Evolutionary conservation across 2,113 vertebrate genomes (phyloP), one percentile per base, ranked within the genome.

Genomic region (Galbula dea): DNA sequence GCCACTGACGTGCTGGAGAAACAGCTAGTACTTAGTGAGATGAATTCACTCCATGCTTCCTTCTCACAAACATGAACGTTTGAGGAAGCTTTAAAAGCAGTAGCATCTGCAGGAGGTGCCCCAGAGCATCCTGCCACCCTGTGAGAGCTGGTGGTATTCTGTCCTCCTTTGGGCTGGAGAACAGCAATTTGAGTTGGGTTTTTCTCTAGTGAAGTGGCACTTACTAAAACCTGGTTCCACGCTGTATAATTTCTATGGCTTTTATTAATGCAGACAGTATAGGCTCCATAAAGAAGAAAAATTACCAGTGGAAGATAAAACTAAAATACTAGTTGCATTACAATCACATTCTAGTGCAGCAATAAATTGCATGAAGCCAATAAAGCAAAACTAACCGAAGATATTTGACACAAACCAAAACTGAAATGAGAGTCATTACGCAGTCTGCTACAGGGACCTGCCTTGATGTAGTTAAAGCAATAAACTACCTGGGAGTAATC

Each of bases 371-470:
- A 85, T 67, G 95, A 96, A 96, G 93, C 97, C 97, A 97, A 98
- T 97, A 98, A 98, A 97, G 96, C 97, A 97, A 97, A 97, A 97
- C 97, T 98, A 97, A 98, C 97, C 94, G 97, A 97, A 98, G 97
- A 96, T 97, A 97, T 97, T 97, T 98, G 97, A 97, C 97, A 97
- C 96, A 97, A 97, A 97, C 97, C 97, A 97, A 97, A 98, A 98
- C 97, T 93, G 96, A 97, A 97, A 97, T 93, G 97, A 96, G 95
- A 96, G 90, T 96, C 96, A 96, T 97, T 97, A 97, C 71, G 69
- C 94, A 94, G 96, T 92, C 97, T 97, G 96, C 95, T 96, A 95
- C 85, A 89, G 97, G 96, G 96, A 96, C 90, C 89, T 96, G 96
- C 89, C 96, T 97, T 93, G 26, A 91, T 97, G 96, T 96, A 97